phyloP scores from a whole-genome alignment of 2,113 vertebrate species.

The Leuciscus idus region DNA sequence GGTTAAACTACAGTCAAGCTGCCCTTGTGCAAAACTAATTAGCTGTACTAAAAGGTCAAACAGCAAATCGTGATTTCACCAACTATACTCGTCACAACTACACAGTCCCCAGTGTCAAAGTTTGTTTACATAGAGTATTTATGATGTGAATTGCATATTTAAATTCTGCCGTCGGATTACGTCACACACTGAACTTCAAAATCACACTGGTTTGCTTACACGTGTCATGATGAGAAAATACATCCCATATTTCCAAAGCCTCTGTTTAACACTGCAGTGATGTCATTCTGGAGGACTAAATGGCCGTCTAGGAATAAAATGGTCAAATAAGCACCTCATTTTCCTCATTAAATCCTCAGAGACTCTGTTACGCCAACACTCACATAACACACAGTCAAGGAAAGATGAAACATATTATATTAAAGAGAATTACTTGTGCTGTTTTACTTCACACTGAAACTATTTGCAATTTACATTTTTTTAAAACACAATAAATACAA shows the following conservation, averaged over 20 bases:
- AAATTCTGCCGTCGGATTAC: neutral
- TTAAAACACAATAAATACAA: neutral
- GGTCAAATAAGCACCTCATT: neutral
- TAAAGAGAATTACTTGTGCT: neutral
- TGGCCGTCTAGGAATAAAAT: neutral
- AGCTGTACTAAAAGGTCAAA: too few species aligned
- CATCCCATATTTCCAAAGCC: neutral
- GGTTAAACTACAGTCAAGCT: too few species aligned
- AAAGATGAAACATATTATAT: neutral
- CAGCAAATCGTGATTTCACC: too few species aligned
- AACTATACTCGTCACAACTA: too few species aligned
- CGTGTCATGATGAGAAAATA: neutral
- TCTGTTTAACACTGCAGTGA: neutral
- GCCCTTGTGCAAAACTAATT: too few species aligned
- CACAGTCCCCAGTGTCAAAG: too few species aligned
- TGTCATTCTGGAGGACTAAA: neutral
- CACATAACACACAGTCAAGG: neutral
- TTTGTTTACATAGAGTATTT: too few species aligned
- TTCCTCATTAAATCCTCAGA: neutral
- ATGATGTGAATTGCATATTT: too few species aligned
- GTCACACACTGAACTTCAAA: neutral
- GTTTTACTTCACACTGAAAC: neutral
- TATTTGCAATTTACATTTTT: neutral
- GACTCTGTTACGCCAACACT: neutral
- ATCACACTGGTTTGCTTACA: neutral